These are phyloP conservation scores for Cyanoderma ruficeps DNA, from an alignment of 2,113 vertebrate species.

Conservation along the genomic window DNA sequence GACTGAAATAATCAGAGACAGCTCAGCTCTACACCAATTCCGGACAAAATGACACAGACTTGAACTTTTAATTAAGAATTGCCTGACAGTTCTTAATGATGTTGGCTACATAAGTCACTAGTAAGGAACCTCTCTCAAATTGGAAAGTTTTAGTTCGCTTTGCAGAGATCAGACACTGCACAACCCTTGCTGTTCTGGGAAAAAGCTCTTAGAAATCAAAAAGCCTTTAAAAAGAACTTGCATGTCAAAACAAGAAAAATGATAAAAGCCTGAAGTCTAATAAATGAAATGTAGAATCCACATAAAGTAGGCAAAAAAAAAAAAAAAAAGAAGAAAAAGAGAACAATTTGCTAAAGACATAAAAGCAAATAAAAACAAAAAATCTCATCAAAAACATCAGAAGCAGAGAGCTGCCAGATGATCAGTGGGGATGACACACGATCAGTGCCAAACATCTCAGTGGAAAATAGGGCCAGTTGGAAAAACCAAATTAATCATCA, in stretches of 20 bases:
- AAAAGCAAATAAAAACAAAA: constrained; percentile 57
- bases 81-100: neutral
- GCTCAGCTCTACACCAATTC: neutral
- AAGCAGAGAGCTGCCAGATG: constrained; percentile 42
- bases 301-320: neutral
- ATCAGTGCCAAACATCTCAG: constrained; percentile 36
- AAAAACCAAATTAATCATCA: constrained; percentile 56
- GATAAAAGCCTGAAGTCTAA: constrained; percentile 40
- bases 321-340: neutral
- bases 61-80: constrained; percentile 20
- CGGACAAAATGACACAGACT: neutral
- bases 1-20: constrained; percentile 9
- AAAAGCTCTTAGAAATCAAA: neutral
- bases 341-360: constrained; percentile 48
- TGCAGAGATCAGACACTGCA: neutral
- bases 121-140: neutral
- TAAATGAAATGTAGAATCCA: constrained; percentile 7
- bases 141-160: constrained; percentile 8
- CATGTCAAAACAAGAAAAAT: constrained; percentile 54
- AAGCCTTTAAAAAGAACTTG: constrained; percentile 12
- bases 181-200: neutral
- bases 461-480: constrained; percentile 38
- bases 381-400: constrained; percentile 40
- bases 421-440: constrained; percentile 7
- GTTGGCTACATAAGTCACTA: neutral